Evolutionary conservation across 2,888 invertebrate genomes (phyloP).

Genomic region (Orthonevra nobilis): DNA sequence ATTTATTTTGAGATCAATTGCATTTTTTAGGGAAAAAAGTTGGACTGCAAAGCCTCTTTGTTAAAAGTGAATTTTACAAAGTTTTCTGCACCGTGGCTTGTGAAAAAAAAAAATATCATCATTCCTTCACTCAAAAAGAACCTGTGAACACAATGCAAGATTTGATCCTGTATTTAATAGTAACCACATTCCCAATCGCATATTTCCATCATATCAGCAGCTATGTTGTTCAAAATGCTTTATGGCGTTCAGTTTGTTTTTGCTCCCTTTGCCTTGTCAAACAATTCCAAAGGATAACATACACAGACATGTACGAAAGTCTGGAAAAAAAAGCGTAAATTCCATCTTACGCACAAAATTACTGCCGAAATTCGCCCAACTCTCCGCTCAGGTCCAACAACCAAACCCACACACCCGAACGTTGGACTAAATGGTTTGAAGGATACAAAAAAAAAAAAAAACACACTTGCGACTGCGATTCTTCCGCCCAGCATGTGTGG

Average conservation of each 20-base stretch:
- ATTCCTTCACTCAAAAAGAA: neutral
- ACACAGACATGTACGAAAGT: neutral
- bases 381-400: neutral
- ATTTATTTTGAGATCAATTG: no score
- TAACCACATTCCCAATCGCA: slow-evolving; percentile 39
- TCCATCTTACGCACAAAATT: slow-evolving; percentile 64
- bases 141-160: slow-evolving; percentile 19
- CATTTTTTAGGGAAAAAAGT: no score
- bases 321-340: slow-evolving; percentile 31
- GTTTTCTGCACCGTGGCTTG: no score
- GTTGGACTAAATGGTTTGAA: no score
- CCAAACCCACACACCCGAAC: no score
- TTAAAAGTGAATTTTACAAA: no score
- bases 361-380: slow-evolving; percentile 38
- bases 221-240: slow-evolving; percentile 37
- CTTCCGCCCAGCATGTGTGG: slow-evolving; percentile 65
- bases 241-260: slow-evolving; percentile 37
- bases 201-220: slow-evolving; percentile 48
- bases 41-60: no score
- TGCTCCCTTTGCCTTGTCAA: neutral
- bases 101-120: no score
- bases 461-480: slow-evolving; percentile 24
- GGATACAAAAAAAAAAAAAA: slow-evolving; percentile 1
- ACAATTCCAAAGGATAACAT: slow-evolving; percentile 12
- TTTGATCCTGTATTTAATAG: slow-evolving; percentile 33